Conservation (phyloP, 1,140 invertebrate genomes). For the Eulimnadia texana region DNA sequence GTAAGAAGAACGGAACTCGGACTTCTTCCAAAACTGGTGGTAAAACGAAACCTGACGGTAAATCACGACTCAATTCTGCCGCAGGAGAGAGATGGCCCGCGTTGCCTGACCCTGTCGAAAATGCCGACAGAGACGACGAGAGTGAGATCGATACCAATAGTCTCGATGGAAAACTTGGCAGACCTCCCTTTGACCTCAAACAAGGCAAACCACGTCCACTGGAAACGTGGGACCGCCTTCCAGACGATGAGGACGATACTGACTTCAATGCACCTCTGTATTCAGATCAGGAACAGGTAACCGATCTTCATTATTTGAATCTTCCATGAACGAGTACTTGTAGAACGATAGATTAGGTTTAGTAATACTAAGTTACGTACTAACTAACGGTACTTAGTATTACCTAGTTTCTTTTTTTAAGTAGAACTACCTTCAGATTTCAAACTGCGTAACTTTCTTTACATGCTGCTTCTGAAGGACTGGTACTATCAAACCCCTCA, state of each 20-base stretch:
- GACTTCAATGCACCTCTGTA: constrained; percentile 5
- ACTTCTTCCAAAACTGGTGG: not conserved
- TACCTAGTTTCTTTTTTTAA: not conserved
- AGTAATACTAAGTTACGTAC: no score
- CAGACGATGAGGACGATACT: not conserved
- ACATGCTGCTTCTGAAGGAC: constrained; percentile 4
- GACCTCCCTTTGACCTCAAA: not conserved
- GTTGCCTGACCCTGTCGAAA: not conserved
- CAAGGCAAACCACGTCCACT: not conserved
- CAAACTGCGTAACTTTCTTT: not conserved
- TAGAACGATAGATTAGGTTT: not conserved
- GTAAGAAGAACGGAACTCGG: not conserved
- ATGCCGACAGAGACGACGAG: not conserved
- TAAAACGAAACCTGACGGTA: not conserved
- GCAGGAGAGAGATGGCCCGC: not conserved
- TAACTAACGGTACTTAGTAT: no score
- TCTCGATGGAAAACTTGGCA: not conserved
- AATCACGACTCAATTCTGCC: not conserved
- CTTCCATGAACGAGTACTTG: not conserved
- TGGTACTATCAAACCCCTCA: constrained; percentile 13
- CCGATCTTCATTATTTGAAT: not conserved
- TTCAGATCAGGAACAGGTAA: constrained; percentile 15
- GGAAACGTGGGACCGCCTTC: not conserved
- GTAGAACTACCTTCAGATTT: not conserved
- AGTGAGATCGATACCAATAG: not conserved